Percentiles rank a stretch among this genome's conserved stretches.
These are phyloP conservation scores for Lamprotornis superbus DNA, from an alignment of 2,113 vertebrate genomes.

Conservation along the genomic window DNA sequence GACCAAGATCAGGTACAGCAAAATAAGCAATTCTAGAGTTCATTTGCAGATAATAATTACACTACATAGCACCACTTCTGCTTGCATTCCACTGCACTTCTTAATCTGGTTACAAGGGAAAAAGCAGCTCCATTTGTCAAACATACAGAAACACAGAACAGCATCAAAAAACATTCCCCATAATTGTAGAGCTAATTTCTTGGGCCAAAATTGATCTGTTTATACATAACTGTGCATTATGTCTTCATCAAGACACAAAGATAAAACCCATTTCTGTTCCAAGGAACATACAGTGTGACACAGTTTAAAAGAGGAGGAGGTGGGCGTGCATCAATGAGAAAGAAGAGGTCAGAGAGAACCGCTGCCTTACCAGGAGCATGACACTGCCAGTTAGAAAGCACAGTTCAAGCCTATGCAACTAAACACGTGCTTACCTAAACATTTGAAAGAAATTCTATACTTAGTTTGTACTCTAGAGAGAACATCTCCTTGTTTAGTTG, in stretches of 20 bases:
- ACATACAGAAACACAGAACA: not conserved
- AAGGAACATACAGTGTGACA: not conserved
- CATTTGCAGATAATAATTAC: constrained; percentile 15
- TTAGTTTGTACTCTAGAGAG: not conserved
- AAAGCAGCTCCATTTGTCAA: not conserved
- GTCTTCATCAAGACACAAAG: not conserved
- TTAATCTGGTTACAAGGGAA: not conserved
- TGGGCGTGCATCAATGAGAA: not conserved
- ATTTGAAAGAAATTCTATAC: not conserved
- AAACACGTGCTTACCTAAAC: accelerated
- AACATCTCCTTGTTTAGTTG: not conserved
- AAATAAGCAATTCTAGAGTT: constrained; percentile 4
- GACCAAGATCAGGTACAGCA: constrained; percentile 1
- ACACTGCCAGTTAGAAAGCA: not conserved
- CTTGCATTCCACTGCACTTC: constrained; percentile 4
- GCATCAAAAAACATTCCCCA: not conserved
- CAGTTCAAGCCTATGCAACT: not conserved
- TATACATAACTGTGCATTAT: not conserved
- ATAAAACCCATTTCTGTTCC: not conserved
- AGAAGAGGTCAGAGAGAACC: not conserved
- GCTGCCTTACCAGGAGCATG: not conserved
- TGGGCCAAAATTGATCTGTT: not conserved
- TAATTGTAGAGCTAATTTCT: not conserved
- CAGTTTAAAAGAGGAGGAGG: not conserved
- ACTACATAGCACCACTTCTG: not conserved